Conservation (phyloP, 1,140 invertebrate genomes). For the Trachymyrmex cornetzi region DNA sequence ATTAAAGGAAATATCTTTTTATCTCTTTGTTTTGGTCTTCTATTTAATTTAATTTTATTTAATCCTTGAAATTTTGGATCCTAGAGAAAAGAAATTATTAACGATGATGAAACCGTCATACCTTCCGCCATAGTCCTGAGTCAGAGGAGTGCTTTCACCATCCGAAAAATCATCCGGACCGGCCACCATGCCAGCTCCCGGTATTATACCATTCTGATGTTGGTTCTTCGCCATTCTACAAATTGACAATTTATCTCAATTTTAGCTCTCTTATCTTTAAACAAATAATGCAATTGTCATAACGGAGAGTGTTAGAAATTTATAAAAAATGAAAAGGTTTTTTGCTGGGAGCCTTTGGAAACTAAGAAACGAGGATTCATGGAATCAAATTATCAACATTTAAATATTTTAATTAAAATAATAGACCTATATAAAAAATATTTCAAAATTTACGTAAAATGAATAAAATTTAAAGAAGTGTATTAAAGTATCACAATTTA, state of each 20-base stretch:
- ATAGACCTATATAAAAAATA: neutral
- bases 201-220: slow-evolving; percentile 88
- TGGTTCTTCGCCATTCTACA: slow-evolving; percentile 84
- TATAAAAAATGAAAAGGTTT: neutral
- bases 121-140: slow-evolving; percentile 95
- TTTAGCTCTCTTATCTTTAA: neutral
- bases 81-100: slow-evolving; percentile 8
- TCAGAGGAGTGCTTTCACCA: slow-evolving; percentile 94
- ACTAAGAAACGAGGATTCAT: neutral
- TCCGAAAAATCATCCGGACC: slow-evolving; percentile 93
- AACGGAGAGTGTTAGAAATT: neutral
- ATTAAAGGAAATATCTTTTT: neutral
- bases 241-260: neutral
- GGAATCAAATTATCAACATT: neutral
- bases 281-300: neutral
- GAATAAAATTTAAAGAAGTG: neutral
- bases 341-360: neutral
- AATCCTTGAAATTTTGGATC: neutral
- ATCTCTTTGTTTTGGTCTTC: neutral
- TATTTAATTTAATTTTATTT: slow-evolving; percentile 19
- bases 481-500: neutral
- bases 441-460: slow-evolving; percentile 7
- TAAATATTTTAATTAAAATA: neutral
- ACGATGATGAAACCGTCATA: slow-evolving; percentile 82
- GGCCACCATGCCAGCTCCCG: slow-evolving; percentile 88